Evolutionary conservation across 1,140 invertebrate species (phyloP), one percentile per base, ranked within the genome.

Genomic region (Nymphalis io): DNA sequence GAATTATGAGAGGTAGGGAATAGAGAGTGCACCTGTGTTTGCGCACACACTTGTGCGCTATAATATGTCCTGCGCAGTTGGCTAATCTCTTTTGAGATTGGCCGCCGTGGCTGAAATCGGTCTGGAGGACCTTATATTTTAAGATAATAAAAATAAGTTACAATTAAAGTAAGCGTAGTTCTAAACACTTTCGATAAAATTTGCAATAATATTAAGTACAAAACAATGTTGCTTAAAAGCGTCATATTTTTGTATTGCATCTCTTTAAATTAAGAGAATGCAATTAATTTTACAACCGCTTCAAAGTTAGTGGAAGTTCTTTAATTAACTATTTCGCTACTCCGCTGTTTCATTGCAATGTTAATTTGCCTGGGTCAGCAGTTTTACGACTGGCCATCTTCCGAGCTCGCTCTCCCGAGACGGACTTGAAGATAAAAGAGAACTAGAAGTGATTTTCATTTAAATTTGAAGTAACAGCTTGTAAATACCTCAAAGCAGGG

Each of bases 361-460:
- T 61, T 61, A 46, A 61, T 44, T 61, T 61, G 59, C 59, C n/a
- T 21, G 39, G 59, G 15, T 44, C 42, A 62, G 60, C 44, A 62
- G 44, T 62, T 62, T 62, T 62, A 48, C 60, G 18, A 46, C 60
- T 48, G 44, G 46, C 44, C 23, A 46, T 62, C 60, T 62, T 62
- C 42, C 23, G 51, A 55, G 51, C 27, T 21, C 51, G 51, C 51
- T 55, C 51, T 55, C 51, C 51, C 23, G 51, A 16, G 51, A 55
- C 51, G 51, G 27, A 33, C 5, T 23, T 21, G 23, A 33, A 33
- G 16, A 23, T 27, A 2, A 27, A 1, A n/a, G n/a, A 10, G 13
- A 33, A 23, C 21, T 55, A 23, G 51, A 55, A 12, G 23, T 55
- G 51, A 27, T 8, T 21, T 11, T 44, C 12, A 44, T 15, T 44